These are phyloP conservation scores for Microtus richardsoni DNA, from an alignment of 2,113 vertebrate species.

Conservation along the genomic window DNA sequence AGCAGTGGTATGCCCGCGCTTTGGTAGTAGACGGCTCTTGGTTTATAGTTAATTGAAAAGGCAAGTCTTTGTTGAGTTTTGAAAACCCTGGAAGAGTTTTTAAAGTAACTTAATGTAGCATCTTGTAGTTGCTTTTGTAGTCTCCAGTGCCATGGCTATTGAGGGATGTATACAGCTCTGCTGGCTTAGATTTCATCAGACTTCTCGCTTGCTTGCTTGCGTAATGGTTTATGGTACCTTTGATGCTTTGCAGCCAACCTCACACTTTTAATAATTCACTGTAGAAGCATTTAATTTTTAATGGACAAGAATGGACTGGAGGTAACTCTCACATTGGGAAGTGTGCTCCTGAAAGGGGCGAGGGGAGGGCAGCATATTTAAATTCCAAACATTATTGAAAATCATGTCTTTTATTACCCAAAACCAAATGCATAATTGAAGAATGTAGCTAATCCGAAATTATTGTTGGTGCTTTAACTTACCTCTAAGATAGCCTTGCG, in stretches of 20 bases:
- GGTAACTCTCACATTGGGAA: slow-evolving; percentile 82
- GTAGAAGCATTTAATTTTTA: slow-evolving; percentile 89
- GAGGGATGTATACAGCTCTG: slow-evolving; percentile 69
- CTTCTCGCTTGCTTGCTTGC: slow-evolving; percentile 77
- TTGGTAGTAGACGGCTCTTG: slow-evolving; percentile 51
- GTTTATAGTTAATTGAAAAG: slow-evolving; percentile 81
- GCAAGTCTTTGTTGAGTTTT: slow-evolving; percentile 82
- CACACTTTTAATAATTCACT: slow-evolving; percentile 89
- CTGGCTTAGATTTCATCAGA: slow-evolving; percentile 85
- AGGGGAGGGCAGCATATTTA: slow-evolving; percentile 81
- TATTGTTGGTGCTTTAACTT: slow-evolving; percentile 85
- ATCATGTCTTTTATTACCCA: slow-evolving; percentile 86
- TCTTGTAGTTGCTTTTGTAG: slow-evolving; percentile 79
- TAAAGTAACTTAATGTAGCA: slow-evolving; percentile 81
- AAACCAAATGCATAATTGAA: slow-evolving; percentile 87
- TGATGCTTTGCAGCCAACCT: slow-evolving; percentile 87
- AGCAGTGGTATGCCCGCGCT: slow-evolving; percentile 23
- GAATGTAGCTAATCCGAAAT: slow-evolving; percentile 82
- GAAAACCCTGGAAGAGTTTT: slow-evolving; percentile 83
- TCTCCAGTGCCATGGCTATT: slow-evolving; percentile 73
- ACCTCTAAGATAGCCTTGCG: slow-evolving; percentile 73
- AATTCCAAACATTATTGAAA: slow-evolving; percentile 85
- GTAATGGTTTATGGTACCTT: slow-evolving; percentile 84
- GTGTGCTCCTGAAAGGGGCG: slow-evolving; percentile 72
- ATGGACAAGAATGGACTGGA: slow-evolving; percentile 84